Base-by-base conservation (phyloP, 2,797 vertebrate genomes). In the Coregonus ussuriensis region DNA sequence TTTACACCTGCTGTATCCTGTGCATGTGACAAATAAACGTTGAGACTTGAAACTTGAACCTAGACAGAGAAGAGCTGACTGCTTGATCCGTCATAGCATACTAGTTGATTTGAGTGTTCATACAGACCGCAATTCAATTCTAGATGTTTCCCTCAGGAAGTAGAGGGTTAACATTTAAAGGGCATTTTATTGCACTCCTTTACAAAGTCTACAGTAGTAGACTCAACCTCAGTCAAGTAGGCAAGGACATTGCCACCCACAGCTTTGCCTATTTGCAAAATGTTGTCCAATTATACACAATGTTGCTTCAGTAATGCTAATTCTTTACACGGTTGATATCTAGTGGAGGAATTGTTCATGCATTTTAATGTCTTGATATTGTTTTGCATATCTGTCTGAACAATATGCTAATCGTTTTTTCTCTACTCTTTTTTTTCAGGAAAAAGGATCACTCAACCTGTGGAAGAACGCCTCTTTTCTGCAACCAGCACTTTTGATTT, bases 401-500 rank as follows among this genome's bases (percentile, higher is more conserved):
- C 51, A 15, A 15, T 33, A n/a, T n/a, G 25, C 53, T 77, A 11
- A 82, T 15, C 79, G 80, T 76, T 71, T 81, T 86, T 67, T 91
- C 80, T 92, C 83, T 21, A 21, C 21, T 21, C 25, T 93, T 85
- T 93, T 91, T 91, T 93, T 90, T 90, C 89, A 91, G 93, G 87
- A 95, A 92, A 88, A 93, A 93, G 91, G 83, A 94, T 92, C 91
- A 87, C 91, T 91, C 56, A 79, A 75, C 86, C 89, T 89, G 94
- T 96, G 93, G 94, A 92, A 95, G 93, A 93, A 93, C 91, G 84
- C 91, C 92, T 91, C 92, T 92, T 94, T 94, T 93, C 86, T 88
- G 88, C 90, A 92, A 96, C 95, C 95, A 96, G 96, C 96, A 96
- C 96, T 97, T 92, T 92, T 91, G 85, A 90, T 89, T 86, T 15